Evolutionary conservation across 2,888 invertebrate genomes (phyloP), one percentile per base, ranked within the genome.

Genomic region (Apotomis betuletana): DNA sequence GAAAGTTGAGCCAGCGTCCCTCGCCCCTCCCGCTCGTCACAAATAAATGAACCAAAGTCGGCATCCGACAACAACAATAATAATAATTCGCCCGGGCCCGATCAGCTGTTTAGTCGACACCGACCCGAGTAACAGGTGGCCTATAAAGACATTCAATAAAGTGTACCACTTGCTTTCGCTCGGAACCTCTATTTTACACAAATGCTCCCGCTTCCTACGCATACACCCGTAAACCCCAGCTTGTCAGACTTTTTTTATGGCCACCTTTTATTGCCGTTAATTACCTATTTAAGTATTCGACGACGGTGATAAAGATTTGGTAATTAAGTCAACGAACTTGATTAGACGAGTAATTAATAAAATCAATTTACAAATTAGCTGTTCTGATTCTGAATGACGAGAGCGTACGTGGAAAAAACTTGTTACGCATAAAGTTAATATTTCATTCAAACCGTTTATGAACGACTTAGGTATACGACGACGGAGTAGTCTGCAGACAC

Each of bases 71-170:
- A 88, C 89, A 89, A 88, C 88, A 90, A 90, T 91, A 84, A 85
- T 85, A 92, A 92, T 93, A 91, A 92, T 92, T 91, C 87, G 90
- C 84, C 85, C 85, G 88, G 87, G 88, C 86, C 83, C 88, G 89
- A 92, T 93, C 93, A 93, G 93, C 93, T 93, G 93, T 90, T 91
- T 85, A 81, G 86, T 86, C 90, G 87, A 88, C 91, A 91, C 90
- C 89, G 91, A 91, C 89, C 91, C 90, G 87, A 88, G 90, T 92
- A 93, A 94, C 94, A 94, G 93, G 94, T 94, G 93, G 93, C 89
- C 92, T 90, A 91, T 94, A 93, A 93, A 93, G 93, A 92, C 92
- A 92, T 92, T 91, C 92, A 90, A 91, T 93, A 91, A 93, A 93
- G 87, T 91, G 88, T 88, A 89, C 89, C 89, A 90, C 89, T 92